Percentiles rank a stretch among this genome's conserved stretches.
Conservation (phyloP, 2,888 invertebrate genomes). For the Noctua janthina region DNA sequence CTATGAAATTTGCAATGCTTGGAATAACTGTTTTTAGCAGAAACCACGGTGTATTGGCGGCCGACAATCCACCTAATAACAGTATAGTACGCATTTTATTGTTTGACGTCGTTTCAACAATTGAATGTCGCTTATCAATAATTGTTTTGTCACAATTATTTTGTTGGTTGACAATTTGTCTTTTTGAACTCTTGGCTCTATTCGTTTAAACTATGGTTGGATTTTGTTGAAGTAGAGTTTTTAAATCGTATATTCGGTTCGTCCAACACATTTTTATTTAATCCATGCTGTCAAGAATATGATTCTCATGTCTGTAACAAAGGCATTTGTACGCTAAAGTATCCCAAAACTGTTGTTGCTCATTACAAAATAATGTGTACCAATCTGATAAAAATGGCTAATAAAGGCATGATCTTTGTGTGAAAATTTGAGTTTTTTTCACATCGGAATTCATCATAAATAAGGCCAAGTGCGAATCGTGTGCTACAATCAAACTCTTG, state of each 20-base stretch:
- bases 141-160: constrained; percentile 29
- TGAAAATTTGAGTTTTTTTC: constrained; percentile 54
- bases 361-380: constrained; percentile 53
- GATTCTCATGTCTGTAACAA: constrained; percentile 37
- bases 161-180: constrained; percentile 5
- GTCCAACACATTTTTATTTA: constrained; percentile 9
- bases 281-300: constrained; percentile 1
- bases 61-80: constrained; percentile 59
- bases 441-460: constrained; percentile 38
- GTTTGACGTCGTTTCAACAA: constrained; percentile 30
- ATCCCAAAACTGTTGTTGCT: constrained; percentile 39
- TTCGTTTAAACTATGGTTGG: not conserved
- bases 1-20: constrained; percentile 68
- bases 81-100: constrained; percentile 55
- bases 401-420: constrained; percentile 50
- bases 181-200: constrained; percentile 15
- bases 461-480: constrained; percentile 45
- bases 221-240: not conserved
- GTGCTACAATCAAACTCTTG: constrained; percentile 25
- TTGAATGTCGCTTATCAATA: constrained; percentile 34
- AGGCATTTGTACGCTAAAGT: constrained; percentile 16
- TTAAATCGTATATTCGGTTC: not conserved
- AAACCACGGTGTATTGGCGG: constrained; percentile 36
- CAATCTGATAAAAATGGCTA: constrained; percentile 48
- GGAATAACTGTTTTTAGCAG: constrained; percentile 67